These are phyloP conservation scores for Lasaia peninsularis DNA, from an alignment of 1,140 invertebrate genomes.

Conservation along the genomic window DNA sequence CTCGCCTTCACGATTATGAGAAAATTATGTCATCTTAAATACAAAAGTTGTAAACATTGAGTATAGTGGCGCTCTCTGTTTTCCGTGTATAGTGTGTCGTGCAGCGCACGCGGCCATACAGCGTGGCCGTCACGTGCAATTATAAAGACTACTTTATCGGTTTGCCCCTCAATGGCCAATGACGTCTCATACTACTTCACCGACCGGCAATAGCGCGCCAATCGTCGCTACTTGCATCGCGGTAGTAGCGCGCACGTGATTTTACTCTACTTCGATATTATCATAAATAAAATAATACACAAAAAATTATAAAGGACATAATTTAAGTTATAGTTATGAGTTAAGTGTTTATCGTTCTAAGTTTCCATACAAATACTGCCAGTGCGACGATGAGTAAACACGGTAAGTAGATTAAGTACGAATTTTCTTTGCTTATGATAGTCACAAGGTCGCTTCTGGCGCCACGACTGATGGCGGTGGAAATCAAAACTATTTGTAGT, in stretches of 20 bases:
- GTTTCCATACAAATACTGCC: not conserved
- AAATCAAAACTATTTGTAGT: conserved; percentile 16
- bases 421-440: conserved; percentile 21
- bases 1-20: conserved; percentile 38
- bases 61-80: conserved; percentile 45
- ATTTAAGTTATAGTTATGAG: not conserved
- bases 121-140: conserved; percentile 48
- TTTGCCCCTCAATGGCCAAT: conserved; percentile 33
- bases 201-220: conserved; percentile 35
- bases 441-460: conserved; percentile 21
- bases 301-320: not conserved
- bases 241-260: conserved; percentile 56
- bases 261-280: conserved; percentile 34
- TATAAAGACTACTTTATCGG: conserved; percentile 42
- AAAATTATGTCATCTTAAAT: conserved; percentile 56
- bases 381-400: conserved; percentile 41
- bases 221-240: conserved; percentile 39
- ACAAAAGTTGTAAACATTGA: conserved; percentile 48
- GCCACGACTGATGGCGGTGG: conserved; percentile 21
- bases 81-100: not conserved
- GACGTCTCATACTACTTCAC: conserved; percentile 30
- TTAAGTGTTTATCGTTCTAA: conserved; percentile 6
- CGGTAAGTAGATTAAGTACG: conserved; percentile 42
- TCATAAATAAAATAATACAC: conserved; percentile 23
- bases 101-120: conserved; percentile 30